phyloP scores from a whole-genome alignment of 2,888 invertebrate genomes.

The Melanostoma scalare region DNA sequence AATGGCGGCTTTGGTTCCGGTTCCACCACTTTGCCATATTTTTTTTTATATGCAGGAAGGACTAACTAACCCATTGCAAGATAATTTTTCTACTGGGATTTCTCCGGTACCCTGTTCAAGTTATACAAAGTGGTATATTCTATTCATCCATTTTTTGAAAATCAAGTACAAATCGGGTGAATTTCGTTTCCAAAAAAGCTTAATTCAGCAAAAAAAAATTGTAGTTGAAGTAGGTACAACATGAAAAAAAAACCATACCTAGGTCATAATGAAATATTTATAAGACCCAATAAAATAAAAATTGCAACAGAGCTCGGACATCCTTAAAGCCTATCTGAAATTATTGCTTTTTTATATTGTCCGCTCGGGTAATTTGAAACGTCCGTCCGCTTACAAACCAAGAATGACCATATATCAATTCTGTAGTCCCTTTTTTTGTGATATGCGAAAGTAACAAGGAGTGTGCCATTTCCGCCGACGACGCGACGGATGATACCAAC shows the following conservation, averaged over 20 bases:
- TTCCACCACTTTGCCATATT: no score
- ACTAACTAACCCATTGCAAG: no score
- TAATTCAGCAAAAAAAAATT: no score
- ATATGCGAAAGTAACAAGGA: slow-evolving; percentile 24
- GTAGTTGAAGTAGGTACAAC: no score
- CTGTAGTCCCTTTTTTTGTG: slow-evolving; percentile 19
- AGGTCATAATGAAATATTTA: slow-evolving; percentile 69
- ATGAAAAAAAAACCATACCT: background rate
- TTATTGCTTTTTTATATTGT: slow-evolving; percentile 54
- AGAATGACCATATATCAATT: slow-evolving; percentile 34
- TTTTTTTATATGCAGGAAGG: no score
- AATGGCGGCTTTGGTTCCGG: no score
- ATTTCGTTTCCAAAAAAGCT: no score
- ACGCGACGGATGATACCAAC: background rate
- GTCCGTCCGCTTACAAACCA: slow-evolving; percentile 34
- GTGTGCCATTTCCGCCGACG: slow-evolving; percentile 50
- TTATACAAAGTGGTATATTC: no score
- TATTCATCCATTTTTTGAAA: no score
- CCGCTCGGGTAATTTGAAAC: slow-evolving; percentile 55
- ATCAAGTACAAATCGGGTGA: no score
- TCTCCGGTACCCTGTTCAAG: no score
- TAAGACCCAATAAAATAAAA: slow-evolving; percentile 70
- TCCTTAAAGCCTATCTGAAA: slow-evolving; percentile 39
- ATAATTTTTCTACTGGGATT: no score
- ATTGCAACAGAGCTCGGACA: slow-evolving; percentile 65